Percentiles rank a stretch among this genome's conserved stretches.
These are phyloP conservation scores for Anniella stebbinsi DNA, from an alignment of 2,797 vertebrate species.

Conservation along the genomic window DNA sequence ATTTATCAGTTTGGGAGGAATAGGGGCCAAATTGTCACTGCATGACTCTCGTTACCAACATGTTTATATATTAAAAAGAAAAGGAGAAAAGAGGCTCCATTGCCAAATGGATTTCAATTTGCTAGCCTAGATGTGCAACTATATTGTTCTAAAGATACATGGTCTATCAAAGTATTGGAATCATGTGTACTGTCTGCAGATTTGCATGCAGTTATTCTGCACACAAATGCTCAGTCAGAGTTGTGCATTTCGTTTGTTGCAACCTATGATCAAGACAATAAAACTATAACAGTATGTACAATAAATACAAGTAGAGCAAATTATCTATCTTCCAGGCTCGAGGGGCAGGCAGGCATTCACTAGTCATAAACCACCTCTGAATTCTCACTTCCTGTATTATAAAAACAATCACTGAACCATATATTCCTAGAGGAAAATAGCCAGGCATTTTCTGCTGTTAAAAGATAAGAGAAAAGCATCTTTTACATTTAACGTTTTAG, in stretches of 20 bases:
- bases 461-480: background rate
- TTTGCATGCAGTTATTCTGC: background rate
- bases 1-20: background rate
- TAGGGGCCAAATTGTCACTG: background rate
- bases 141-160: background rate
- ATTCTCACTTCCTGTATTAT: background rate
- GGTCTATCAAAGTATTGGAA: background rate
- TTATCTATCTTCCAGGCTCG: background rate
- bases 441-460: slow-evolving; percentile 9
- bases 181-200: background rate
- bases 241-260: background rate
- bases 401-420: slow-evolving; percentile 19
- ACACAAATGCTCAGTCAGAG: background rate
- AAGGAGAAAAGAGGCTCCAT: background rate
- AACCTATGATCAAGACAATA: slow-evolving; percentile 3
- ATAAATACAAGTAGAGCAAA: slow-evolving; percentile 26
- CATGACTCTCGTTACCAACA: background rate
- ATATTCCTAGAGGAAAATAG: background rate
- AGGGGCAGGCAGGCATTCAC: background rate
- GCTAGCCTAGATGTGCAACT: background rate
- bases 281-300: slow-evolving; percentile 7
- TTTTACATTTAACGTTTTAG: slow-evolving; percentile 20
- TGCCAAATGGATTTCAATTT: background rate
- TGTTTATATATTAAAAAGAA: background rate
- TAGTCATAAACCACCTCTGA: slow-evolving; percentile 4